These are phyloP conservation scores for Pangasius macronema DNA, from an alignment of 2,797 vertebrate genomes.

Conservation along the genomic window DNA sequence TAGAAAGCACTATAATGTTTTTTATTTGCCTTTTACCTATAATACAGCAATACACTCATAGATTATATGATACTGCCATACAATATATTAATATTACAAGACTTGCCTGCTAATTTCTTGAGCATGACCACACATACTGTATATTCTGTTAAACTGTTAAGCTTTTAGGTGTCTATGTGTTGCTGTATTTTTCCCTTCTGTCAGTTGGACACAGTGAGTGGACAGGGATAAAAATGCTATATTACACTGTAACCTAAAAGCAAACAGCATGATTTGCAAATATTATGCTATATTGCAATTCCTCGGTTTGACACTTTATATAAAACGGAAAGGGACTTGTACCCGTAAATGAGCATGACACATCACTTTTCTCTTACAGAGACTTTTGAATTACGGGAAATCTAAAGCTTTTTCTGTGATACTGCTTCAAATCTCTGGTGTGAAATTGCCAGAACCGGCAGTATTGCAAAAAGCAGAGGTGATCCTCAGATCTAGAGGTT, in stretches of 20 bases:
- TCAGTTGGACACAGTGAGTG: constrained; percentile 22
- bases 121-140: constrained; percentile 24
- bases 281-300: constrained; percentile 31
- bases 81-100: constrained; percentile 17
- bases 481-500: constrained; percentile 2
- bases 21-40: not conserved
- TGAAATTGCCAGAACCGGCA: constrained; percentile 7
- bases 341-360: constrained; percentile 37
- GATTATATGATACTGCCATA: constrained; percentile 18
- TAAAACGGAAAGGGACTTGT: constrained; percentile 3
- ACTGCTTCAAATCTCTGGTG: constrained; percentile 20
- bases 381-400: constrained; percentile 26
- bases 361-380: constrained; percentile 27
- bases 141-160: not conserved
- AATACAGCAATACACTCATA: constrained; percentile 16
- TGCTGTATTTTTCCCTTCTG: not conserved
- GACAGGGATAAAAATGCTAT: not conserved
- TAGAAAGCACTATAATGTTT: not conserved
- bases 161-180: constrained; percentile 18
- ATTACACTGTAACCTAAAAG: constrained; percentile 31
- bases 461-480: constrained; percentile 3
- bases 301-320: constrained; percentile 18
- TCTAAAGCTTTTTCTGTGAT: constrained; percentile 14
- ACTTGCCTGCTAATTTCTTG: constrained; percentile 21
- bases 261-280: constrained; percentile 50